Conservation (phyloP, 2,113 vertebrate species). For the Ammodytes dubius region DNA sequence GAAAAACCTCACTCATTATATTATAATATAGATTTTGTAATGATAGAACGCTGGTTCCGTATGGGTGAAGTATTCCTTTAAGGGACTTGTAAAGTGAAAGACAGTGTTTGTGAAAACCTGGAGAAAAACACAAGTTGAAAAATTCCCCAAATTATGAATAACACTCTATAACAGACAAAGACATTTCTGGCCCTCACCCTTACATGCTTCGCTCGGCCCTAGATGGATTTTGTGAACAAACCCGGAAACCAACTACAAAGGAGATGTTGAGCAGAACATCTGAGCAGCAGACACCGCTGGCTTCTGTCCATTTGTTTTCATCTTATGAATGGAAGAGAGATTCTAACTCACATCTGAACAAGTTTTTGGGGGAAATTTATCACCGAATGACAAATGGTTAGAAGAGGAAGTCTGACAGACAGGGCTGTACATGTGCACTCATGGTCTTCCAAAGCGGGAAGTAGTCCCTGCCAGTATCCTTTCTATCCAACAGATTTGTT, state of each 20-base stretch:
- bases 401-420: constrained; percentile 65
- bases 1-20: no score
- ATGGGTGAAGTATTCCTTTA: background rate
- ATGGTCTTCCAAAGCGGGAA: constrained; percentile 44
- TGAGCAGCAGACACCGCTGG: constrained; percentile 66
- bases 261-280: constrained; percentile 63
- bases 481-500: constrained; percentile 30
- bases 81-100: background rate
- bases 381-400: constrained; percentile 52
- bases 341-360: constrained; percentile 56
- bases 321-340: constrained; percentile 57
- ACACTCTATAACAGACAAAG: background rate
- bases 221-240: constrained; percentile 50
- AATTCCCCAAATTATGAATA: background rate
- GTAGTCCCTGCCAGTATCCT: constrained; percentile 1
- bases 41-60: no score
- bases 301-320: constrained; percentile 39
- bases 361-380: constrained; percentile 45
- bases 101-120: background rate
- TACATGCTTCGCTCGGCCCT: constrained; percentile 5
- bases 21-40: no score
- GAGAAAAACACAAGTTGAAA: background rate
- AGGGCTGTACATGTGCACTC: constrained; percentile 29
- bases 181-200: background rate
- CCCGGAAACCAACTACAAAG: constrained; percentile 20